Conservation (phyloP, 2,888 invertebrate species). For the Folsomia manolachei region DNA sequence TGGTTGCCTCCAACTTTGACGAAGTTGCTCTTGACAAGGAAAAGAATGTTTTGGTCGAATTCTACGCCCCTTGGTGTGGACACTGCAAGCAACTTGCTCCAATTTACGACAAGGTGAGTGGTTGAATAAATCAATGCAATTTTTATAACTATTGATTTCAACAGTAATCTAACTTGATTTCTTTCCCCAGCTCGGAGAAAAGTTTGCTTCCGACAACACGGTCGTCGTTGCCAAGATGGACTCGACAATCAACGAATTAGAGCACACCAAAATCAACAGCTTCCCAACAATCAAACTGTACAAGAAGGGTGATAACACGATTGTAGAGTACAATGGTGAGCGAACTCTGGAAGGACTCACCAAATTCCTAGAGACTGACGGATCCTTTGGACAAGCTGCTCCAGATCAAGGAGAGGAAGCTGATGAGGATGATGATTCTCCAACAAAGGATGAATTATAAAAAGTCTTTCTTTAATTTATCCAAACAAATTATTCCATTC, state of each 20-base stretch:
- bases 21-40: slow-evolving; percentile 79
- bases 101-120: slow-evolving; percentile 73
- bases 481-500: background rate
- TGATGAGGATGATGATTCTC: slow-evolving; percentile 70
- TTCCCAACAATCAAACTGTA: slow-evolving; percentile 95
- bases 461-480: background rate
- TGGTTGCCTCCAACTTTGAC: slow-evolving; percentile 95
- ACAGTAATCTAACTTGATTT: background rate
- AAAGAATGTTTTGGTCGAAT: slow-evolving; percentile 96
- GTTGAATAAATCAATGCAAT: background rate
- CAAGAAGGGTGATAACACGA: slow-evolving; percentile 85
- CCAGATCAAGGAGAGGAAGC: slow-evolving; percentile 63
- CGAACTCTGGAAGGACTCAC: slow-evolving; percentile 88
- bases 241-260: slow-evolving; percentile 95
- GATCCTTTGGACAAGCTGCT: slow-evolving; percentile 70
- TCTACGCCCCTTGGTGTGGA: slow-evolving; percentile 98
- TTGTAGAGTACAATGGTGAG: slow-evolving; percentile 91
- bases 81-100: slow-evolving; percentile 95
- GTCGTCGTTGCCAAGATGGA: slow-evolving; percentile 98
- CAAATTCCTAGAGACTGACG: slow-evolving; percentile 90
- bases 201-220: slow-evolving; percentile 76
- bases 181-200: slow-evolving; percentile 74
- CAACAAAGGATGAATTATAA: slow-evolving; percentile 78
- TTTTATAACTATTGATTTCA: background rate
- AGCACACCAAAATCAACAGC: slow-evolving; percentile 88